Percentiles rank a stretch among this genome's conserved stretches.
phyloP scores from a whole-genome alignment of 2,797 vertebrate genomes.

The Masticophis lateralis region DNA sequence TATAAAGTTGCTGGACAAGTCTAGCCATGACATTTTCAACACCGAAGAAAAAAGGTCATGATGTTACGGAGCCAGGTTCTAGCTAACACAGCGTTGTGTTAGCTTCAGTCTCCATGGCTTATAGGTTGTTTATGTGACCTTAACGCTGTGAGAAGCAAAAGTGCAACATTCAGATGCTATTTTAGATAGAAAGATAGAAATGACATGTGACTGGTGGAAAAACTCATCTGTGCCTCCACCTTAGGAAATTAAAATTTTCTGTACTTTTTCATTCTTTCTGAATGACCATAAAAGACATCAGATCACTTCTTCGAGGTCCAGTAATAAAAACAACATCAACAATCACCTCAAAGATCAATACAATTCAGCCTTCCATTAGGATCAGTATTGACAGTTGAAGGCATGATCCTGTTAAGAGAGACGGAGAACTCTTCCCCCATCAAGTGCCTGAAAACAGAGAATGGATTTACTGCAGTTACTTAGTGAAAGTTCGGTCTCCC shows the following conservation, averaged over 20 bases:
- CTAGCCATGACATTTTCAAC: constrained; percentile 52
- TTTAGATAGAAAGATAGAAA: constrained; percentile 17
- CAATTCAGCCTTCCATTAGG: not conserved
- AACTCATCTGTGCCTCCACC: not conserved
- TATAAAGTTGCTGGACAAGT: constrained; percentile 59
- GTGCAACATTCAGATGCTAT: constrained; percentile 35
- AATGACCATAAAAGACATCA: not conserved
- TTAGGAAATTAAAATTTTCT: not conserved
- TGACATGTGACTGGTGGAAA: not conserved
- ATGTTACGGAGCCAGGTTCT: constrained; percentile 34
- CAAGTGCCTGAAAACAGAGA: not conserved
- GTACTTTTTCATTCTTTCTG: not conserved
- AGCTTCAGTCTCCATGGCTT: constrained; percentile 30
- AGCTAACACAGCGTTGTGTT: constrained; percentile 15
- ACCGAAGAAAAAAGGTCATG: constrained; percentile 28
- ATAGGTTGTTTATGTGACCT: constrained; percentile 19
- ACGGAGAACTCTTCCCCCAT: not conserved
- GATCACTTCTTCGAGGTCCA: not conserved
- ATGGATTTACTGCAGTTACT: not conserved
- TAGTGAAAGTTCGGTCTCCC: not conserved
- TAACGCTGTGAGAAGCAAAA: constrained; percentile 32
- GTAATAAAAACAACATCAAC: not conserved
- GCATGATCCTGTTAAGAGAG: not conserved
- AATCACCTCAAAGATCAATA: not conserved
- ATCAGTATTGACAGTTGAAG: not conserved